These are phyloP conservation scores for Antitype chi DNA, from an alignment of 2,888 invertebrate species.

Conservation along the genomic window DNA sequence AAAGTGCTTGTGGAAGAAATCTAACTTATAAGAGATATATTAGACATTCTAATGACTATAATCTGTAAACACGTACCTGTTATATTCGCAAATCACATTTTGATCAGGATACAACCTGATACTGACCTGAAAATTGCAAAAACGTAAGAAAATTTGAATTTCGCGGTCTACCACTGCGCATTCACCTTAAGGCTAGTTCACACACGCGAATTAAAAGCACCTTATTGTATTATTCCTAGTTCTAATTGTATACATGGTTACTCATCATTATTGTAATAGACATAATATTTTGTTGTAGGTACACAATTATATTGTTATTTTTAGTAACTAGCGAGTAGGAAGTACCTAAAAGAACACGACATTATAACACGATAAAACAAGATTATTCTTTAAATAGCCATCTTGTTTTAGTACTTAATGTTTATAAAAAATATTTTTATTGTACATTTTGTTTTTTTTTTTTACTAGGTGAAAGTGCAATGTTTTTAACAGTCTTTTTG, in stretches of 20 bases:
- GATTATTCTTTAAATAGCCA: not conserved
- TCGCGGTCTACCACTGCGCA: no score
- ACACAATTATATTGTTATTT: not conserved
- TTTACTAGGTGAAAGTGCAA: not conserved
- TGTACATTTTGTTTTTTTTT: not conserved
- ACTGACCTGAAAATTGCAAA: no score
- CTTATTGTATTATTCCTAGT: not conserved
- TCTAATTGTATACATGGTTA: not conserved
- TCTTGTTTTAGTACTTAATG: slow-evolving; percentile 4
- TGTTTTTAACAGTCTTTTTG: not conserved
- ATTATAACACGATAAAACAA: not conserved
- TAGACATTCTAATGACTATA: no score
- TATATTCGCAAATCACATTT: no score
- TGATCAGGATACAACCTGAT: no score
- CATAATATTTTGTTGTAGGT: not conserved
- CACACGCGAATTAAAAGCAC: not conserved
- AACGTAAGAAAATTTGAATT: no score
- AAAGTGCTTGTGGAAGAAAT: no score
- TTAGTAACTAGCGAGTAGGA: not conserved
- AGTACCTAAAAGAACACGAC: not conserved
- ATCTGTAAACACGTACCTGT: no score
- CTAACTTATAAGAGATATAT: no score
- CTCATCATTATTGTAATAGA: not conserved
- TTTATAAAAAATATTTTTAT: no score
- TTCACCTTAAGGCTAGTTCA: not conserved